Conservation (phyloP, 2,113 vertebrate species). For the Pedionomus torquatus region DNA sequence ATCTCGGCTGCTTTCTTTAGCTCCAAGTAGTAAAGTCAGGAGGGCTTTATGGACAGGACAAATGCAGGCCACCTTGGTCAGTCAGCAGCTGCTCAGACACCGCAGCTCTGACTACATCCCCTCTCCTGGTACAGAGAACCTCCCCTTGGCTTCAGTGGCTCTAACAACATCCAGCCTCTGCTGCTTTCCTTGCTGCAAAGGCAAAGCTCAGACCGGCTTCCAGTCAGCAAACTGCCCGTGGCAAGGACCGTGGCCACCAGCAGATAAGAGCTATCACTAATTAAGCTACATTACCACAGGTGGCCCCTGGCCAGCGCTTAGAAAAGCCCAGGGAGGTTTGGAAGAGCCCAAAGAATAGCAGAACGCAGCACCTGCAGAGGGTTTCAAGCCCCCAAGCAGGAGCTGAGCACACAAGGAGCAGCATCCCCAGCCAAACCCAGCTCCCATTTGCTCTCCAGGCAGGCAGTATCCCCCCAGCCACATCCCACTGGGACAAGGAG, state of each 20-base stretch:
- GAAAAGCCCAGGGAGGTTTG: not conserved
- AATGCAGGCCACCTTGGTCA: no score
- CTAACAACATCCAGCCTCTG: not conserved
- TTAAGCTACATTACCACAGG: not conserved
- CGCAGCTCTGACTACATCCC: not conserved
- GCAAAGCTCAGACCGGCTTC: not conserved
- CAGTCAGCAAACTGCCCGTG: not conserved
- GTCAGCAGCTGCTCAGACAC: not conserved
- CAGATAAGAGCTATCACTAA: not conserved
- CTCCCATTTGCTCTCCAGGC: not conserved
- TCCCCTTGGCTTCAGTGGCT: not conserved
- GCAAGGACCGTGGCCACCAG: fast-evolving
- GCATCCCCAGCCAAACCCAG: not conserved
- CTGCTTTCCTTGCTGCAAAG: not conserved
- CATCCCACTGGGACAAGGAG: not conserved
- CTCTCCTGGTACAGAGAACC: not conserved
- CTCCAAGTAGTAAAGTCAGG: not conserved
- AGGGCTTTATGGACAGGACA: no score
- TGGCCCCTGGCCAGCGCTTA: not conserved
- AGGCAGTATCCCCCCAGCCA: not conserved
- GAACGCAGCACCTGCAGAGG: not conserved
- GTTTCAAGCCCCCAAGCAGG: not conserved
- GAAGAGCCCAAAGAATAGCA: not conserved
- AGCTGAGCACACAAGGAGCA: not conserved
- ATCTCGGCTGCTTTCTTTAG: not conserved